These are phyloP conservation scores for Neolamprologus modestus DNA, from an alignment of 2,113 vertebrate genomes.

Conservation along the genomic window DNA sequence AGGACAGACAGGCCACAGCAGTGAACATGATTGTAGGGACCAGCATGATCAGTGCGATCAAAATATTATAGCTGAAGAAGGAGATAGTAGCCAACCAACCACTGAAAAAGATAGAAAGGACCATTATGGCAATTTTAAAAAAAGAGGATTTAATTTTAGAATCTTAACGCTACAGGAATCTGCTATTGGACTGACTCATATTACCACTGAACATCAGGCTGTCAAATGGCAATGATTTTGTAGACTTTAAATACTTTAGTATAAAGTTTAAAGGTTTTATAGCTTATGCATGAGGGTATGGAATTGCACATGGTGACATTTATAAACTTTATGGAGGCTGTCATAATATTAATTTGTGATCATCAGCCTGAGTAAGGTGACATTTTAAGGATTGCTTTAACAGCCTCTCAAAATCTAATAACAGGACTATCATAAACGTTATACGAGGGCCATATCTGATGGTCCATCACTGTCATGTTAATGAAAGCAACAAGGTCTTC, in stretches of 20 bases:
- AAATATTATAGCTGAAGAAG: slow-evolving; percentile 88
- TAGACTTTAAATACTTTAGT: background rate
- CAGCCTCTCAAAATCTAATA: slow-evolving; percentile 54
- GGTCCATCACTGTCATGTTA: slow-evolving; percentile 39
- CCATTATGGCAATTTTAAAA: background rate
- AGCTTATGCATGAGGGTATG: slow-evolving; percentile 10
- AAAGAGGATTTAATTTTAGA: background rate
- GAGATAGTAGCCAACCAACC: slow-evolving; percentile 93
- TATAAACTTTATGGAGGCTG: slow-evolving; percentile 52
- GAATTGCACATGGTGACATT: slow-evolving; percentile 51
- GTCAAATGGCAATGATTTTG: slow-evolving; percentile 11
- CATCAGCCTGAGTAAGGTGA: slow-evolving; percentile 47
- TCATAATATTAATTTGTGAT: slow-evolving; percentile 52
- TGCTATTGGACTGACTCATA: background rate
- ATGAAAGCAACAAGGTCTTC: slow-evolving; percentile 14
- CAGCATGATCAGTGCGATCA: slow-evolving; percentile 89
- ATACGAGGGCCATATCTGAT: slow-evolving; percentile 36
- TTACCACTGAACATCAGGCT: slow-evolving; percentile 20
- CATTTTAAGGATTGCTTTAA: slow-evolving; percentile 51
- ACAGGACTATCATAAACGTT: slow-evolving; percentile 39
- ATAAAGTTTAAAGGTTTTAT: slow-evolving; percentile 29
- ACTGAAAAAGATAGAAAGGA: slow-evolving; percentile 62
- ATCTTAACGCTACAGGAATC: background rate
- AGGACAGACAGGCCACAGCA: slow-evolving; percentile 82
- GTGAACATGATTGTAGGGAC: slow-evolving; percentile 94